These are phyloP conservation scores for Gallinago paraguaiae DNA, from an alignment of 2,113 vertebrate species.

Conservation along the genomic window DNA sequence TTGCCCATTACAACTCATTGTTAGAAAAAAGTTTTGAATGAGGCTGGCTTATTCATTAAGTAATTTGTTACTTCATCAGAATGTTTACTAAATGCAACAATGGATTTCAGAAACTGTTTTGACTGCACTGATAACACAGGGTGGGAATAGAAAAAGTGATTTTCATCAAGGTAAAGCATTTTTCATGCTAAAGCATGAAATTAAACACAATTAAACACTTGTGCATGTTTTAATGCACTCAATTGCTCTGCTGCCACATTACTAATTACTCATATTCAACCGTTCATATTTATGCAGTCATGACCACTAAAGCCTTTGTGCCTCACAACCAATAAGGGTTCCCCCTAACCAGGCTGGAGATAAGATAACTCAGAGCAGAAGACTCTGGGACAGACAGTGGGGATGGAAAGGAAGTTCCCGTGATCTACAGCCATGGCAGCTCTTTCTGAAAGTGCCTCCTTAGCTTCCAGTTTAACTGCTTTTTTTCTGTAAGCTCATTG, in stretches of 20 bases:
- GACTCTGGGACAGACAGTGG: neutral
- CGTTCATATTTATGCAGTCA: neutral
- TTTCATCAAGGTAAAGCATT: neutral
- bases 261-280: neutral
- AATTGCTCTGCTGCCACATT: neutral
- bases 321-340: neutral
- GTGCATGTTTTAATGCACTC: neutral
- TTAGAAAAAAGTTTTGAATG: neutral
- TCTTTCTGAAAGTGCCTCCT: neutral
- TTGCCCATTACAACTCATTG: neutral
- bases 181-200: neutral
- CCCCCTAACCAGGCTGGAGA: neutral
- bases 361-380: neutral
- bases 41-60: neutral
- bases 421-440: neutral
- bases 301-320: neutral
- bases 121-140: neutral
- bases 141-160: neutral
- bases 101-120: neutral
- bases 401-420: neutral
- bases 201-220: neutral
- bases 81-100: neutral
- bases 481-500: neutral
- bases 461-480: neutral
- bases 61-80: neutral